These are phyloP conservation scores for Coturnix japonica DNA, from an alignment of 2,113 vertebrate species.

Conservation along the genomic window DNA sequence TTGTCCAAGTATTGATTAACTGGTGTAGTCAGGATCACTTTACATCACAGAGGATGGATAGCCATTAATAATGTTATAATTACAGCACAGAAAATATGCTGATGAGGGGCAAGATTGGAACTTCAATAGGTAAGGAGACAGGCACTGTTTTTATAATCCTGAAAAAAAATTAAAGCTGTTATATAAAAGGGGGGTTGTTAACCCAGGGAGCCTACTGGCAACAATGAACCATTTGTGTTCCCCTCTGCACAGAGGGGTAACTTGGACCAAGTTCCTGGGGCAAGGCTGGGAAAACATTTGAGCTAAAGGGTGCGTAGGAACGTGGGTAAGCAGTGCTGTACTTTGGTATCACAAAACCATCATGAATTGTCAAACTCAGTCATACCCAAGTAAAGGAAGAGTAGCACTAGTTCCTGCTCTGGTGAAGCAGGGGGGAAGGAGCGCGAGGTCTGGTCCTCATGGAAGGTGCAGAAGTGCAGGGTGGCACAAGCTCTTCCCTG, in stretches of 20 bases:
- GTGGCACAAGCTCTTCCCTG: neutral
- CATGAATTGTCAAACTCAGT: neutral
- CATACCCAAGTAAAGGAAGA: accelerated
- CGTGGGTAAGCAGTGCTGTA: neutral
- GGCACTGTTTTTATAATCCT: neutral
- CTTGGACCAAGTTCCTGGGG: accelerated
- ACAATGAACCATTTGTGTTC: neutral
- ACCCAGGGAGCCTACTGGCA: neutral
- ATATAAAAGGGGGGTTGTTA: neutral
- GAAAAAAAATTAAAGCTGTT: neutral
- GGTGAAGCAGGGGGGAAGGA: neutral
- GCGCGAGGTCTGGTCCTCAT: accelerated
- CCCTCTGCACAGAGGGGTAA: neutral
- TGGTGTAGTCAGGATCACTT: slow-evolving; percentile 59
- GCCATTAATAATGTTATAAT: slow-evolving; percentile 39
- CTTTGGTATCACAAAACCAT: neutral
- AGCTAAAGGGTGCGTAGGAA: neutral
- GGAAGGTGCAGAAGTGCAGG: neutral
- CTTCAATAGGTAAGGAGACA: neutral
- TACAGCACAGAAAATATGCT: neutral
- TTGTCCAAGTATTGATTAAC: slow-evolving; percentile 63
- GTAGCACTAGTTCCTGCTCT: neutral
- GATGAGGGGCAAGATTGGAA: neutral
- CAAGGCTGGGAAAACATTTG: neutral
- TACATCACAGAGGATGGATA: slow-evolving; percentile 21